Evolutionary conservation across 2,888 invertebrate species (phyloP).

Genomic region (Drosophila prolongata): DNA sequence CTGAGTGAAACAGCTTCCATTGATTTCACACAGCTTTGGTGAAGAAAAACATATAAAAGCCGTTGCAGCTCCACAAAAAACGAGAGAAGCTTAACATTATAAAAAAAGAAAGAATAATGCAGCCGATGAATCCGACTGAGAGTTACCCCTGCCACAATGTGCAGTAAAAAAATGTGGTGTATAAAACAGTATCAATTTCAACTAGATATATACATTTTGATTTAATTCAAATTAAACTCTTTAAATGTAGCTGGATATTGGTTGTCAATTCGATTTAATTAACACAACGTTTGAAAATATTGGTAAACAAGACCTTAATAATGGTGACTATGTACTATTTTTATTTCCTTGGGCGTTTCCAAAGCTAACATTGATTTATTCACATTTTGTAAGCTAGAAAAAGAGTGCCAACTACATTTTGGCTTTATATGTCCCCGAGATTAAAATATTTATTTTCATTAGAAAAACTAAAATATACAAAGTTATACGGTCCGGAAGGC

Average conservation of each 20-base stretch:
- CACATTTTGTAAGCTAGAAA: no score
- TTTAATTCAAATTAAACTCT: no score
- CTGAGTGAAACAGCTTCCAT: conserved; percentile 50
- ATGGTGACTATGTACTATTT: no score
- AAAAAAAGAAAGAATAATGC: not conserved
- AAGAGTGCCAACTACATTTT: no score
- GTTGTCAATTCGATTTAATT: no score
- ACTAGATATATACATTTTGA: no score
- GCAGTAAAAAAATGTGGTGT: not conserved
- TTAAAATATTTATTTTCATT: not conserved
- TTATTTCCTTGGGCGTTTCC: no score
- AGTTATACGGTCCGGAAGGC: not conserved
- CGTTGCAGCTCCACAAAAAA: conserved; percentile 40
- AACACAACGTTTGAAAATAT: no score
- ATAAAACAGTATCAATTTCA: not conserved
- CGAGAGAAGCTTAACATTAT: conserved; percentile 54
- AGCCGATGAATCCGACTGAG: not conserved
- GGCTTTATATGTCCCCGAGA: no score
- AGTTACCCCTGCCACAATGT: not conserved
- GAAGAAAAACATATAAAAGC: conserved; percentile 64
- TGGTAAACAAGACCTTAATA: no score
- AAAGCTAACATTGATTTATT: no score
- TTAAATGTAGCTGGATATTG: no score
- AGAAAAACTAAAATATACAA: not conserved
- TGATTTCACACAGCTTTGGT: conserved; percentile 67